Conservation (phyloP, 2,797 vertebrate species). For the Manis javanica region DNA sequence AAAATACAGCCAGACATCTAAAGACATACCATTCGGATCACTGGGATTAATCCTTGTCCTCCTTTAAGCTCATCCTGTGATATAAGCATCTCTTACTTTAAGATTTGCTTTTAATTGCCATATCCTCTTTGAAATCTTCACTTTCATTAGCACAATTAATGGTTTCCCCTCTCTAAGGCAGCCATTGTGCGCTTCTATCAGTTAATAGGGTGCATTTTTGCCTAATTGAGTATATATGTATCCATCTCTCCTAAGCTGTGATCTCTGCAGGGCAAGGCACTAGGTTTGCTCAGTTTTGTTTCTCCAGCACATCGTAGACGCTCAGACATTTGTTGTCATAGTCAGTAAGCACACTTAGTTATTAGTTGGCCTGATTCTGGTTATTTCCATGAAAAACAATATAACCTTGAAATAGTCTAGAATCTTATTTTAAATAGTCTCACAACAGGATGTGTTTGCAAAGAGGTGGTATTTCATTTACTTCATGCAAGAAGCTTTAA, state of each 20-base stretch:
- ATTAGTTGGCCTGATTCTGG: not conserved
- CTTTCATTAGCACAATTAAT: constrained; percentile 3
- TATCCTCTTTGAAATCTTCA: constrained; percentile 5
- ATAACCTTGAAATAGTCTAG: constrained; percentile 44
- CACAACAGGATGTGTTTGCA: constrained; percentile 9
- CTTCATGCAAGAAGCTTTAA: constrained; percentile 59
- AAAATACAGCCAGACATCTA: not conserved
- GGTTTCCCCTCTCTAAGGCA: not conserved
- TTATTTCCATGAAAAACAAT: constrained; percentile 10
- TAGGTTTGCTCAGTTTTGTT: not conserved
- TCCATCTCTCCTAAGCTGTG: not conserved
- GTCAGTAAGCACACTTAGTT: not conserved
- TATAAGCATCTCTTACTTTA: not conserved
- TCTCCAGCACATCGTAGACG: not conserved
- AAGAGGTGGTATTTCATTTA: constrained; percentile 52
- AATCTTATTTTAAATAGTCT: constrained; percentile 25
- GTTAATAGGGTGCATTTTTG: not conserved
- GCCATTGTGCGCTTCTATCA: not conserved
- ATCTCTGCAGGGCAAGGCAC: not conserved
- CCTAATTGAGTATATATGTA: not conserved
- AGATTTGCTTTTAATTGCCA: constrained; percentile 7
- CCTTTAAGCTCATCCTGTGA: not conserved
- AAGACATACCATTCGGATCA: not conserved
- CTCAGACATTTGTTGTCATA: not conserved
- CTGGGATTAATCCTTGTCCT: not conserved